These are phyloP conservation scores for Drosophila phalerata DNA, from an alignment of 2,888 invertebrate species.

Conservation along the genomic window DNA sequence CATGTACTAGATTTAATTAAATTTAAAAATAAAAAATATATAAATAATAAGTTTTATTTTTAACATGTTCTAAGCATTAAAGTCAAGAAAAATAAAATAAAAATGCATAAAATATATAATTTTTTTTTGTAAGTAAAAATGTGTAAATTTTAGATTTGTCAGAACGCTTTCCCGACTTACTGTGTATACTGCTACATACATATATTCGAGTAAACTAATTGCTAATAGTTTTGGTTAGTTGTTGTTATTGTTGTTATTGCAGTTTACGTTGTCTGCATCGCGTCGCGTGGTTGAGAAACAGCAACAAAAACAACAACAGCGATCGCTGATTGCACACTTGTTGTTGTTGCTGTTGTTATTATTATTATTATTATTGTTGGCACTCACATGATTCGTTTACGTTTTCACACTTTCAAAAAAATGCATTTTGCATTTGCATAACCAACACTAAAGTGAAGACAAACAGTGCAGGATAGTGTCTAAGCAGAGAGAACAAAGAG, in stretches of 20 bases:
- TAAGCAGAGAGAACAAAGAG: constrained; percentile 3
- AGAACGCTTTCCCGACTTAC: too few relatives aligned
- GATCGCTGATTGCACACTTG: constrained; percentile 7
- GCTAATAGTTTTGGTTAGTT: constrained; percentile 24
- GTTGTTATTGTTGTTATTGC: constrained; percentile 15
- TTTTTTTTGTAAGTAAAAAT: too few relatives aligned
- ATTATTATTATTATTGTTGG: constrained; percentile 25
- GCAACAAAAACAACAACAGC: constrained; percentile 10
- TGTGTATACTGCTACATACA: neutral
- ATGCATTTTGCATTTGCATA: constrained; percentile 72
- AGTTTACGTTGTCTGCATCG: constrained; percentile 34
- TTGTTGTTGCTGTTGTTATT: constrained; percentile 21
- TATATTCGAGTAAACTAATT: constrained; percentile 22
- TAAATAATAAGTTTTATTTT: too few relatives aligned
- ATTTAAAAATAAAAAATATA: too few relatives aligned
- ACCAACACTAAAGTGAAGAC: constrained; percentile 35
- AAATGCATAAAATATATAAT: too few relatives aligned
- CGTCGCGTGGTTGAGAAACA: constrained; percentile 12
- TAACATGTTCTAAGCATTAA: too few relatives aligned
- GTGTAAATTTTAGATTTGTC: too few relatives aligned
- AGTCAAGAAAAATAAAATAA: too few relatives aligned
- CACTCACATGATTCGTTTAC: constrained; percentile 62
- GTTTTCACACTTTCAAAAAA: constrained; percentile 70
- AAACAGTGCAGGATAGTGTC: constrained; percentile 25
- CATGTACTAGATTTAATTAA: too few relatives aligned